phyloP scores from a whole-genome alignment of 2,797 vertebrate genomes.

The Anguilla marmorata region DNA sequence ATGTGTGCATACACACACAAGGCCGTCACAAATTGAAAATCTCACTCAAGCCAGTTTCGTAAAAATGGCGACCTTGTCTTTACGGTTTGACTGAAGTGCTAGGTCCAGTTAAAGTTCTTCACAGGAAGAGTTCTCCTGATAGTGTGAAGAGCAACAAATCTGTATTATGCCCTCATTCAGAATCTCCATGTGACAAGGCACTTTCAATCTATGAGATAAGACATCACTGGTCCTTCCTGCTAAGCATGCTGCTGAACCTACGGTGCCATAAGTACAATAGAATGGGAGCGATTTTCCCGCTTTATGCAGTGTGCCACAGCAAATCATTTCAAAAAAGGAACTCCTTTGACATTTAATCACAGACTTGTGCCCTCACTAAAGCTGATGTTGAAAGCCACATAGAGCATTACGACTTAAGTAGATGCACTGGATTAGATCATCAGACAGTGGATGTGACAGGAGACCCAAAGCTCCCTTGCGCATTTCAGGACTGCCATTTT shows the following conservation, averaged over 20 bases:
- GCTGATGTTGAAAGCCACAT: neutral
- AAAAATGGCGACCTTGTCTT: neutral
- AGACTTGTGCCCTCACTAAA: neutral
- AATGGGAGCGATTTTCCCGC: neutral
- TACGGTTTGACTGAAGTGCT: neutral
- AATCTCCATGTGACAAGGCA: neutral
- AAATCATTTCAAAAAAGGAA: neutral
- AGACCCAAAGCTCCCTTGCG: slow-evolving; percentile 30
- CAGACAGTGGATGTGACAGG: neutral
- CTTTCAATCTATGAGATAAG: neutral
- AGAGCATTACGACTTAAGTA: neutral
- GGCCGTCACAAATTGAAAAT: no score
- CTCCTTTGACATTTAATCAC: neutral
- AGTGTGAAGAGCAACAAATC: neutral
- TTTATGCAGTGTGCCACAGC: neutral
- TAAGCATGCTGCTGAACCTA: neutral
- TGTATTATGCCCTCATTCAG: neutral
- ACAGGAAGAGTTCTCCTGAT: neutral
- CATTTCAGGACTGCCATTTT: slow-evolving; percentile 33
- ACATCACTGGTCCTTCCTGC: neutral
- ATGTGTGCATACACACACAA: no score
- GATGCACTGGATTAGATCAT: neutral
- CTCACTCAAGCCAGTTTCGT: no score
- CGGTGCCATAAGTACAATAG: neutral
- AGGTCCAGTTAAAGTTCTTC: neutral